Evolutionary conservation across 2,888 invertebrate genomes (phyloP).

Genomic region (Rosalia funebris): DNA sequence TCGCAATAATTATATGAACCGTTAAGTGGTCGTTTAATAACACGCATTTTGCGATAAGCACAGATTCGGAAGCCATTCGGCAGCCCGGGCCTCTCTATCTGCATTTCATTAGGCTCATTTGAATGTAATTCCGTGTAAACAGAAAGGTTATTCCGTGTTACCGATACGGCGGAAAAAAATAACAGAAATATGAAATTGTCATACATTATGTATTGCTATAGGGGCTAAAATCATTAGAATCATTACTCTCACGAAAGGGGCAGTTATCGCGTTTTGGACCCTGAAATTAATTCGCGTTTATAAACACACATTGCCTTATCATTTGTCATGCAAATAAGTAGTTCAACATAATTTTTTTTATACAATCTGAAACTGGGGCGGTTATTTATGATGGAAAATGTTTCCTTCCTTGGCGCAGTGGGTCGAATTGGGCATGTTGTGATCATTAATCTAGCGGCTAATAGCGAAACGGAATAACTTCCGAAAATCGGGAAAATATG

Average conservation of each 20-base stretch:
- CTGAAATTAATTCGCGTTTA: conserved; percentile 49
- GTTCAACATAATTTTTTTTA: conserved; percentile 28
- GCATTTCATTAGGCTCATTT: conserved; percentile 41
- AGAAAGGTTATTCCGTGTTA: conserved; percentile 49
- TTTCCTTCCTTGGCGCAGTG: conserved; percentile 6
- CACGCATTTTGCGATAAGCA: conserved; percentile 28
- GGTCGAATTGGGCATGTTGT: background rate
- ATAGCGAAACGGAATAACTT: too few species aligned
- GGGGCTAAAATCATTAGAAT: conserved; percentile 32
- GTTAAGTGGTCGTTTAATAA: conserved; percentile 17
- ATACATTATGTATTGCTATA: conserved; percentile 44
- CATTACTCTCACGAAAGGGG: conserved; percentile 37
- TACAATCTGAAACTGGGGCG: conserved; percentile 23
- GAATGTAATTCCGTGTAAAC: conserved; percentile 49
- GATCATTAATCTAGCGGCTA: too few species aligned
- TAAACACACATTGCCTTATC: conserved; percentile 51
- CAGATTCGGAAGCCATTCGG: conserved; percentile 15
- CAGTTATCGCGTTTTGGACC: conserved; percentile 43
- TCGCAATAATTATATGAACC: conserved; percentile 15
- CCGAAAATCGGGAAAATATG: too few species aligned
- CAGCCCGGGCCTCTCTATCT: conserved; percentile 11
- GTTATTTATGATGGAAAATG: conserved; percentile 27
- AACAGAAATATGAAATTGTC: conserved; percentile 37
- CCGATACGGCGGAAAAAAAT: conserved; percentile 39
- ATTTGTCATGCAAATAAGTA: conserved; percentile 50